Percentiles rank a stretch among this genome's conserved stretches.
These are phyloP conservation scores for Aphrophora alni DNA, from an alignment of 2,888 invertebrate genomes.

Conservation along the genomic window DNA sequence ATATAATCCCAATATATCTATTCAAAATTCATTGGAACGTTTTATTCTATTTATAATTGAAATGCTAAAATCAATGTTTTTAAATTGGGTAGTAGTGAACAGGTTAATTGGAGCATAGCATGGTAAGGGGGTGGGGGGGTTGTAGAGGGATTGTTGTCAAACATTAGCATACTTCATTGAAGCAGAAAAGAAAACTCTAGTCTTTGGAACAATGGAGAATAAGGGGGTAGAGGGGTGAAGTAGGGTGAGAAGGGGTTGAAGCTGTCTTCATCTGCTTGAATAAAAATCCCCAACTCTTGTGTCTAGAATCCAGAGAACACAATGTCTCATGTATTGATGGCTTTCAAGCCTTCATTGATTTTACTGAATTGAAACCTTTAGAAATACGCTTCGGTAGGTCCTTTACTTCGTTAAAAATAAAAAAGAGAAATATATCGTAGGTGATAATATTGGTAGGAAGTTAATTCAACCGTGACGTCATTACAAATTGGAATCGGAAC, in stretches of 20 bases:
- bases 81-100: neutral
- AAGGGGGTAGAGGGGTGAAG: neutral
- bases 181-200: constrained; percentile 33
- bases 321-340: neutral
- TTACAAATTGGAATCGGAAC: no score
- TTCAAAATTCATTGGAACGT: no score
- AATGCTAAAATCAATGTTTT: no score
- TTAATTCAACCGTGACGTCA: no score
- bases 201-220: constrained; percentile 24
- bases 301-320: neutral
- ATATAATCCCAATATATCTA: no score
- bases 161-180: constrained; percentile 37
- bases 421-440: neutral
- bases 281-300: neutral
- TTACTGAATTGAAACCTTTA: neutral
- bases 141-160: constrained; percentile 18
- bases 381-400: neutral
- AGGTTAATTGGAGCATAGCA: constrained; percentile 28
- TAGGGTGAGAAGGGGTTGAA: constrained; percentile 10
- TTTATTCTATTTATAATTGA: no score
- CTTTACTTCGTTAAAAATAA: neutral
- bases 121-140: constrained; percentile 4
- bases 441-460: no score
- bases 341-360: neutral
- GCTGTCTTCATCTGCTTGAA: neutral